phyloP scores from a whole-genome alignment of 2,113 vertebrate genomes.

The Sceloporus undulatus region DNA sequence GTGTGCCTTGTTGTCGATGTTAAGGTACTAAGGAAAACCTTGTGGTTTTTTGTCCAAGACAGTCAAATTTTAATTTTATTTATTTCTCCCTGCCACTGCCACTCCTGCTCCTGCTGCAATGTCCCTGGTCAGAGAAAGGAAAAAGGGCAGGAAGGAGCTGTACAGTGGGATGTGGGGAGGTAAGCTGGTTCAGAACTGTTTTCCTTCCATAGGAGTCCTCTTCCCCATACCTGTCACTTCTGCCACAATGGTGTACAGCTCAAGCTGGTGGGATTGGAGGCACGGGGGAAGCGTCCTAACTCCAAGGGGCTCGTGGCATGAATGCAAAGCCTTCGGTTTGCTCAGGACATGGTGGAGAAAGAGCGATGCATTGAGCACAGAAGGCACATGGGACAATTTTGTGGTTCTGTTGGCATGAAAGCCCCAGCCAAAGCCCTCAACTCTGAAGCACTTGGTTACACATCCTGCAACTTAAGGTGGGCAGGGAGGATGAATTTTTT shows the following conservation, averaged over 20 bases:
- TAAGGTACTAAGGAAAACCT: conserved; percentile 79
- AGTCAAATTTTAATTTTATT: conserved; percentile 65
- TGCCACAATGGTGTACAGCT: conserved; percentile 9
- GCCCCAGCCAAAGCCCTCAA: neutral
- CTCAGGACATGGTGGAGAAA: conserved; percentile 45
- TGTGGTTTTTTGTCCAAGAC: conserved; percentile 71
- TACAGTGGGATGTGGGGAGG: conserved; percentile 41
- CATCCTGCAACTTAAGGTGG: neutral
- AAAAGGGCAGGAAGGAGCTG: neutral
- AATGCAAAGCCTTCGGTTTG: conserved; percentile 47
- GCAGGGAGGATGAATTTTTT: neutral
- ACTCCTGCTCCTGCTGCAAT: conserved; percentile 59
- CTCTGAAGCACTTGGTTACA: conserved; percentile 67
- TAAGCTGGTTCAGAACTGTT: neutral
- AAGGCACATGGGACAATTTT: conserved; percentile 10
- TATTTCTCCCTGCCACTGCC: conserved; percentile 76
- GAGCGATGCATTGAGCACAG: fast-evolving
- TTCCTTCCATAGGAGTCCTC: conserved; percentile 29
- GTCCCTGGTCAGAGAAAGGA: conserved; percentile 65
- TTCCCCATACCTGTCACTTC: conserved; percentile 38
- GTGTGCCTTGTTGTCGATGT: conserved; percentile 71
- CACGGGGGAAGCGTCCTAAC: conserved; percentile 26
- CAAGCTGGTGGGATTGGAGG: neutral
- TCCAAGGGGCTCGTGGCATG: conserved; percentile 6
- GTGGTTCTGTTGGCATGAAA: conserved; percentile 36